Percentiles rank a stretch among this genome's conserved stretches.
Evolutionary conservation across 2,797 vertebrate genomes (phyloP).

Genomic region (Heteromormyrus szaboi): DNA sequence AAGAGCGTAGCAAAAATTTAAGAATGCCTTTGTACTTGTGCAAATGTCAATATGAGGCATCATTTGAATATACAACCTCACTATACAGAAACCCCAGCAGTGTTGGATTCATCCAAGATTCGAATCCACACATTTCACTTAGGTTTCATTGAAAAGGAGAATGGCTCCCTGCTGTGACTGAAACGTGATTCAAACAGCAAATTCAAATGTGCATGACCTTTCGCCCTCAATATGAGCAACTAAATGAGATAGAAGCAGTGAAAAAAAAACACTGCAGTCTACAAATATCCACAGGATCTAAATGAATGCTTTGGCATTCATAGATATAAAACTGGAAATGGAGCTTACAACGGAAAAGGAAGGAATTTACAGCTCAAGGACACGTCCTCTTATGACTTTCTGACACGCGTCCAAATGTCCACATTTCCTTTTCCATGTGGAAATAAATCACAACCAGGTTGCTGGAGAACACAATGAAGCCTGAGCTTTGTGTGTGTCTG

Average conservation of each 20-base stretch:
- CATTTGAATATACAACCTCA: neutral
- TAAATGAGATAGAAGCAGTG: neutral
- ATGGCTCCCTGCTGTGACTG: neutral
- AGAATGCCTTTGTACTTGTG: neutral
- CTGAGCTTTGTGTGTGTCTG: slow-evolving; percentile 5
- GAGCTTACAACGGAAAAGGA: neutral
- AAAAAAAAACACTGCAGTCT: neutral
- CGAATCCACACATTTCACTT: neutral
- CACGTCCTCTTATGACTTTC: slow-evolving; percentile 6
- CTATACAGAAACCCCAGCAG: neutral
- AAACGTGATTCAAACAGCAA: neutral
- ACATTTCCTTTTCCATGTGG: slow-evolving; percentile 14
- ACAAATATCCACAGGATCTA: slow-evolving; percentile 13
- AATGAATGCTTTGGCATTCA: neutral
- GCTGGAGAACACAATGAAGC: neutral
- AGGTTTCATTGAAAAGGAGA: neutral
- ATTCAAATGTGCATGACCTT: neutral
- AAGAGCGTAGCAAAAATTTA: neutral
- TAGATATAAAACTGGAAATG: neutral
- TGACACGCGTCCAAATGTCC: slow-evolving; percentile 18
- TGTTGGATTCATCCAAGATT: neutral
- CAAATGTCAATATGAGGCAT: neutral
- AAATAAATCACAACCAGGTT: slow-evolving; percentile 10
- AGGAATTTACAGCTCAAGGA: slow-evolving; percentile 19
- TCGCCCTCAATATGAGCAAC: neutral